Conservation (phyloP, 2,113 vertebrate species). For the Saguinus midas region DNA sequence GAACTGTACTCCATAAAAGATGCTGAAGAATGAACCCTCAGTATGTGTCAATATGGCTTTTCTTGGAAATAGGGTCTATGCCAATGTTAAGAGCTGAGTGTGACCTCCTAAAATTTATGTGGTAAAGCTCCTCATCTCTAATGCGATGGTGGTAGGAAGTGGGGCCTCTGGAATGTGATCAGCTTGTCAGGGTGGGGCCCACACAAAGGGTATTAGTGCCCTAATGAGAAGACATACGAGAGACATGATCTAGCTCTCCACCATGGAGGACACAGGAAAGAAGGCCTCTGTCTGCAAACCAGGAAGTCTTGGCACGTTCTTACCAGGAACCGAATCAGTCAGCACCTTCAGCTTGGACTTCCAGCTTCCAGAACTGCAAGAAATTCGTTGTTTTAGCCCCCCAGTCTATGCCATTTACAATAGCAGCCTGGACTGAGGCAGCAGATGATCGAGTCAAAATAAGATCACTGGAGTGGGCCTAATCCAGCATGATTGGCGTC, state of each 20-base stretch:
- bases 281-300: background rate
- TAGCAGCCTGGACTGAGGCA: background rate
- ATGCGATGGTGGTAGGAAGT: too few species aligned
- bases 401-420: background rate
- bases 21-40: background rate
- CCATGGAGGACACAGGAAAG: background rate
- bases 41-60: background rate
- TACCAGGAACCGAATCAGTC: background rate
- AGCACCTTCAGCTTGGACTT: background rate
- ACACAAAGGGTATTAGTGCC: background rate
- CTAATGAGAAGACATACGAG: background rate
- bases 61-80: background rate
- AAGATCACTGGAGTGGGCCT: accelerated
- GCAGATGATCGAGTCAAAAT: background rate
- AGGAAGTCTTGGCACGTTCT: too few species aligned
- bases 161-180: too few species aligned
- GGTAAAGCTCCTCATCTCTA: background rate
- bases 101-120: too few species aligned
- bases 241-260: background rate
- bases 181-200: accelerated
- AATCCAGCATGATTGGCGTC: accelerated
- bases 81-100: too few species aligned
- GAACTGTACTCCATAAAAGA: accelerated
- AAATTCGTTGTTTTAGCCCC: background rate
- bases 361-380: background rate